Base-by-base conservation (phyloP, 2,113 vertebrate genomes). In the Acrocephalus kingi region DNA sequence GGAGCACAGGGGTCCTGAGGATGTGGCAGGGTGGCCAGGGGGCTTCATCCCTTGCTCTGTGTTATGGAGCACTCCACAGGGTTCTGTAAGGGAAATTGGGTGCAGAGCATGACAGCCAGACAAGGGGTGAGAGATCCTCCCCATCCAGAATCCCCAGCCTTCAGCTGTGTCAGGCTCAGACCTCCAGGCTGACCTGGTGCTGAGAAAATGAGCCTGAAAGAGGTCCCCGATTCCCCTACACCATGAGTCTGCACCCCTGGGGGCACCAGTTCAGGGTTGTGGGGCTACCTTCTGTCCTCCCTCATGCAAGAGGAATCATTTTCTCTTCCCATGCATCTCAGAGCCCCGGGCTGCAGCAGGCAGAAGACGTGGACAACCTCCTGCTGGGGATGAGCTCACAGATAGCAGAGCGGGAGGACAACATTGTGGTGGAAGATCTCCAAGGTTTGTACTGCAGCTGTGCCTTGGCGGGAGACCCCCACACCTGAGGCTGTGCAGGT, bases 341-440 rank as follows among this genome's bases (percentile, higher is more conserved):
- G 99, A 98, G 92, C 19, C 72, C 93, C 0, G 95, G 98, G 74
- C 63, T 98, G 81, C 96, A 96, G 84, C 97, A 82, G 31, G 73
- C 94, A 41, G 82, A 96, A 30, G 98, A 98, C 20, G 90, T 99
- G 59, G 98, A 99, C 28, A 93, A 97, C 4, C 96, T 99, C 25
- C 85, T 99, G n/a, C 96, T 99, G 97, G 99, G 99, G 51, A 99
- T 99, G 99, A 98, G 98, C 35, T 99, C 99, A 2, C 99, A 99
- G 97, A 98, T 99, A 19, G 98, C 99, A 6, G 99, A 99, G 94
- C 92, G 23, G 94, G 98, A 99, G 90, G 99, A 99, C 97, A 98
- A 98, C 46, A 81, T 99, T 28, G 95, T 99, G 35, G 98, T 99
- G 66, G 99, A 99, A 97, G 99, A 99, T 95, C 97, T 99, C 52